Base-by-base conservation (phyloP, 2,797 vertebrate genomes). In the Etheostoma nigrum region DNA sequence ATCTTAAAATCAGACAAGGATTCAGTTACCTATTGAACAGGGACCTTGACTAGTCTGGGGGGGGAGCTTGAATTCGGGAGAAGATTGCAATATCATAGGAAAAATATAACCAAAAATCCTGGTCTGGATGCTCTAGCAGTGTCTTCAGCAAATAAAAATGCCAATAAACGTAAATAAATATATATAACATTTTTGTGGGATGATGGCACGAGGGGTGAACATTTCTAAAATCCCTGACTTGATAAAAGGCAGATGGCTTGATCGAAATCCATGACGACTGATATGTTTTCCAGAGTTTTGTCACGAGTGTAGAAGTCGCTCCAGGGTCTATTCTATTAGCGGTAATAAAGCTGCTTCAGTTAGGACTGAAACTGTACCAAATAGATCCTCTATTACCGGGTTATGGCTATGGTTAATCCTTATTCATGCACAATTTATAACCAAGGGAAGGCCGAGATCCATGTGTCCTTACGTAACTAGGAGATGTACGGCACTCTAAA, bases 181-280 rank as follows among this genome's bases (percentile, higher is more conserved):
- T 47, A 70, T 52, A 45, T n/a, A 45, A 85, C 84, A 91, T 91
- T 90, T 88, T 84, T 92, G 79, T 48, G 61, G 71, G 60, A 91
- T 90, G 91, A 90, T 83, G 54, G 68, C 74, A 84, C 40, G n/a
- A 71, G 79, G 76, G 65, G 86, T 81, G 72, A 84, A 89, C 59
- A 90, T 89, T 88, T 93, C 91, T 84, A 88, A 87, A 94, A 94
- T 93, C 89, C 85, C 74, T 87, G 82, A 74, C 79, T 86, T 95
- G 94, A 95, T 93, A 88, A 91, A 94, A 96, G 84, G 83, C 93
- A 95, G 93, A 95, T 94, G 93, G 89, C 88, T 79, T 87, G 91
- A 90, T 66, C 71, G 90, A 90, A 93, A 92, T 82, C 84, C 83
- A 88, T 45, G 82, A 81, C 16, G 82, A 59, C 6, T 88, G 84